Conservation (phyloP, 2,797 vertebrate species). For the Falco columbarius region DNA sequence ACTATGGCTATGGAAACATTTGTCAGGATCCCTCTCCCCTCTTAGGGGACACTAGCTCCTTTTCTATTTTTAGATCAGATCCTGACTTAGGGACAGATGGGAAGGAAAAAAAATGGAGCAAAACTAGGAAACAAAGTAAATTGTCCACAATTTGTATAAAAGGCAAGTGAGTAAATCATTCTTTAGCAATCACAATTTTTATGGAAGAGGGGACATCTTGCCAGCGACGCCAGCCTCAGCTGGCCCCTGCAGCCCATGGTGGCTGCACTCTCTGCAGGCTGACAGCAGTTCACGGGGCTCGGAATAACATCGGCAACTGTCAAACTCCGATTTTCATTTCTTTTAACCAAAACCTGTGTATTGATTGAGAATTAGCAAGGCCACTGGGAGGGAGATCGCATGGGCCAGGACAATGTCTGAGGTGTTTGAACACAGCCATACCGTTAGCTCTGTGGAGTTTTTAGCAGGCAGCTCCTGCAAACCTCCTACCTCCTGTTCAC, state of each 20-base stretch:
- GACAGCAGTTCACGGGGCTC: not conserved
- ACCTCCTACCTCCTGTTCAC: not conserved
- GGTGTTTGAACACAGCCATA: rapidly evolving
- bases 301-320: rapidly evolving
- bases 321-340: rapidly evolving
- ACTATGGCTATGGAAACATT: not conserved
- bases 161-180: not conserved
- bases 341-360: not conserved
- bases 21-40: not conserved
- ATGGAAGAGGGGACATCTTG: not conserved
- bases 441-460: rapidly evolving
- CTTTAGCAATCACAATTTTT: not conserved
- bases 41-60: not conserved
- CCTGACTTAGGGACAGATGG: not conserved
- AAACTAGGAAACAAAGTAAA: not conserved
- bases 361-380: not conserved
- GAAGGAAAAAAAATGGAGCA: not conserved
- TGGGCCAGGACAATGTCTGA: rapidly evolving
- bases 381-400: rapidly evolving
- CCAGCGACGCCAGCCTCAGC: not conserved
- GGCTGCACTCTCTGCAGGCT: too few relatives aligned
- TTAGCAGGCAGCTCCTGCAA: not conserved
- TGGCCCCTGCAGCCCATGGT: not conserved
- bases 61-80: not conserved
- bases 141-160: not conserved